Evolutionary conservation across 2,113 vertebrate species (phyloP), one percentile per base, ranked within the genome.

Genomic region (Cyanoramphus novaezelandiae): DNA sequence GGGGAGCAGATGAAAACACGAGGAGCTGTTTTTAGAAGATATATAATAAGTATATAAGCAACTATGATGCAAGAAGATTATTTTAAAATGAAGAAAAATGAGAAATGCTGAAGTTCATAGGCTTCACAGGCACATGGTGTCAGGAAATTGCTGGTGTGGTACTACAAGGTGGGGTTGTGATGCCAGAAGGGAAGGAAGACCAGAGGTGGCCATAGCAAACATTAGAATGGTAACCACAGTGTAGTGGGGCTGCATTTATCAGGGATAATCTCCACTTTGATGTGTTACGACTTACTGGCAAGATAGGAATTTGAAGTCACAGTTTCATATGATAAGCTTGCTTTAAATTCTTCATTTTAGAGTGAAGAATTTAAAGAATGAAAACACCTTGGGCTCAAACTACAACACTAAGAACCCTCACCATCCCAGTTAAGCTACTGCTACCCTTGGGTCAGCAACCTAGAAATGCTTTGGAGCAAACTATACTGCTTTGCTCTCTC

Each of bases 181-280:
- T 57, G 50, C 35, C 28, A 46, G 49, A 62, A 72, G 28, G 6
- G 24, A 17, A 70, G 46, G 41, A 87, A 23, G 37, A 49, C 39
- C 52, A 28, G 31, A 59, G 49, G 8, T 82, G 63, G 55, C 53
- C 7, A 10, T 20, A 41, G 63, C 63, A 74, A 59, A 31, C 7
- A 8, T 7, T 17, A n/a, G 65, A 74, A 55, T 2, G 13, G 16
- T 68, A 31, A 65, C 13, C 15, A 28, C 5, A 1, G 10, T 55
- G 47, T 63, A 39, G 27, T 43, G 44, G 17, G 59, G 17, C 17
- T 84, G 28, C 6, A 0, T 47, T 57, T 46, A 65, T 35, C 52
- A 17, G 28, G 24, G n/a, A 15, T 25, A 35, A 7, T 46, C 13
- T 59, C 9, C n/a, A 27, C n/a, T 64, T 69, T 0, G 1, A 0